A percentile compares a stretch with the other conserved stretches of the same genome.
These are phyloP conservation scores for Tenodera sinensis DNA, from an alignment of 2,888 invertebrate genomes.

Conservation along the genomic window DNA sequence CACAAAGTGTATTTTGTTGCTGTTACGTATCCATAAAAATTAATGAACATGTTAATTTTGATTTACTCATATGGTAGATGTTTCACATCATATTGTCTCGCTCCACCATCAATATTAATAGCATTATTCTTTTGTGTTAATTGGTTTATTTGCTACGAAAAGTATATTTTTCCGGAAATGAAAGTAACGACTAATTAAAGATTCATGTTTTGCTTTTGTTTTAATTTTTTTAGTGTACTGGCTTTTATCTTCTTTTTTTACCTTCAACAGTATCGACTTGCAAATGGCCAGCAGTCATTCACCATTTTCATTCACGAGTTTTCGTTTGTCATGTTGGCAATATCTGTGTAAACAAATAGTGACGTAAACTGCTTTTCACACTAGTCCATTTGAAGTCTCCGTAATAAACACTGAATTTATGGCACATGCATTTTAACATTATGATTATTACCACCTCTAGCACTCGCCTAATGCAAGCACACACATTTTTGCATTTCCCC, in stretches of 20 bases:
- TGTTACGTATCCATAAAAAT: constrained; percentile 2
- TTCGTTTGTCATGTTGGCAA: neutral
- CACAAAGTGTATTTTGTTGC: neutral
- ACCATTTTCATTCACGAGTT: neutral
- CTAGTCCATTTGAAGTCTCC: neutral
- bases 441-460: no score
- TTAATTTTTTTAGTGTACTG: neutral
- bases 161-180: neutral
- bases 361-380: neutral
- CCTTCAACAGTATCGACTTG: neutral
- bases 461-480: no score
- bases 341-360: neutral
- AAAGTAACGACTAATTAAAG: neutral
- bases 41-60: constrained; percentile 8
- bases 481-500: no score
- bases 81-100: neutral
- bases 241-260: neutral
- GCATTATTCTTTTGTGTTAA: neutral
- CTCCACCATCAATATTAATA: neutral
- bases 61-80: neutral
- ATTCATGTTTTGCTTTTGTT: neutral
- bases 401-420: no score
- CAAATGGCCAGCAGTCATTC: neutral
- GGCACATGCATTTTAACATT: no score
- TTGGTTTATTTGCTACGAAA: neutral